Base-by-base conservation (phyloP, 2,113 vertebrate species). In the Formicarius rufipectus region DNA sequence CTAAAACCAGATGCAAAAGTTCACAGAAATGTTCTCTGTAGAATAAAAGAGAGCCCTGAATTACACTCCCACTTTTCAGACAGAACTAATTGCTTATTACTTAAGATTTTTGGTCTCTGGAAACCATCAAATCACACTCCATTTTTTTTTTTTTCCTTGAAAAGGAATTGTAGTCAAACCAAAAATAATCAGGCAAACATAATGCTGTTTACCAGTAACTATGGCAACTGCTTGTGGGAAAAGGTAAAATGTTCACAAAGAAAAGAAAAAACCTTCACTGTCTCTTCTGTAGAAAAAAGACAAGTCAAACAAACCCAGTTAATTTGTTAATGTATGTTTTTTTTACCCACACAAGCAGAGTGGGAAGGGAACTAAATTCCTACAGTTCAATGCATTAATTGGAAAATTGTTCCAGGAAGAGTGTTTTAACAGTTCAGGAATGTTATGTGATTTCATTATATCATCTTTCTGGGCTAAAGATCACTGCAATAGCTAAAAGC, bases 181-280 rank as follows among this genome's bases (percentile, higher is more conserved):
- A 84, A 77, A 73, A 62, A 76, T 13, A 87, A 56, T 71, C 79
- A 63, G 49, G 45, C 14, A 91, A 96, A 69, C 23, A 53, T 92
- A 75, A 82, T 53, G 30, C 27, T 87, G n/a, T 89, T 96, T 93
- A 50, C 66, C 6, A 42, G 89, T 95, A 95, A 89, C 93, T 96
- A 89, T 94, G 89, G 89, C 37, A 84, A 95, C 80, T 87, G 68
- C 80, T 82, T 64, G 37, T 47, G 82, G 53, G 23, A 81, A 87
- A 81, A 68, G 69, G 39, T 47, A 89, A 45, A 81, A 67, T 31
- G 42, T 68, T 91, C 56, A 40, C 27, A 55, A n/a, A 67, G 5
- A 19, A 66, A 66, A 23, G 12, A 84, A 86, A 90, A 86, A 72
- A 9, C 2, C 19, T 25, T 78, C 56, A 10, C 39, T 22, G 4